Conservation (phyloP, 2,797 vertebrate species). For the Parauchenoglanis punctatus region DNA sequence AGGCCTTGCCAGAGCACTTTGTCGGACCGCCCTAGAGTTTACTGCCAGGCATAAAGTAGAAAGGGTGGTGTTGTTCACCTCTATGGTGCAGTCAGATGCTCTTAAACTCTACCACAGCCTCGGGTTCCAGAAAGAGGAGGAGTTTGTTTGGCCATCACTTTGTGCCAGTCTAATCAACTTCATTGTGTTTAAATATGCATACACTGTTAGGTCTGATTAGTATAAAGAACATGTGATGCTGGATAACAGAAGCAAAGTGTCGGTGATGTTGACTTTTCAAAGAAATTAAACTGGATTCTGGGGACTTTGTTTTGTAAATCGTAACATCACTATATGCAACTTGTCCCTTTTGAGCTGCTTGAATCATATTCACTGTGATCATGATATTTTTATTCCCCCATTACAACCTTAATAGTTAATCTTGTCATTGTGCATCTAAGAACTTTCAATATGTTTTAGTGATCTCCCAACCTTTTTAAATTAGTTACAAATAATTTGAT, state of each 20-base stretch:
- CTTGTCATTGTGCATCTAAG: not conserved
- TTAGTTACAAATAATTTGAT: not conserved
- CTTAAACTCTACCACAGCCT: constrained; percentile 62
- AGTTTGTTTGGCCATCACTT: constrained; percentile 52
- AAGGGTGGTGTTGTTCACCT: constrained; percentile 61
- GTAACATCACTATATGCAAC: not conserved
- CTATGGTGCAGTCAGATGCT: constrained; percentile 57
- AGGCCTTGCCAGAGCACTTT: constrained; percentile 47
- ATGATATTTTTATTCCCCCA: not conserved
- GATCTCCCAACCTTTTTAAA: not conserved
- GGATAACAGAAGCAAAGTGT: no score
- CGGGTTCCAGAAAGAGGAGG: constrained; percentile 60
- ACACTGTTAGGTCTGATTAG: constrained; percentile 18
- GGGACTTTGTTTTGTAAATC: not conserved
- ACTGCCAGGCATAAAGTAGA: constrained; percentile 56
- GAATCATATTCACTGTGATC: not conserved
- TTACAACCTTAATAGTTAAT: not conserved
- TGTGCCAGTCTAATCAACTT: constrained; percentile 54
- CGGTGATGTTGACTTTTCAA: not conserved
- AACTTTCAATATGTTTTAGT: not conserved
- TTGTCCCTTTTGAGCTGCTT: not conserved
- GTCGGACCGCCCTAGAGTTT: constrained; percentile 47
- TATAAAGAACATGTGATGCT: not conserved
- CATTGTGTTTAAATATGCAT: constrained; percentile 58
- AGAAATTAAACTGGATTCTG: not conserved